Evolutionary conservation across 2,888 invertebrate species (phyloP), one percentile per base, ranked within the genome.

Genomic region (Rotaria sp.): DNA sequence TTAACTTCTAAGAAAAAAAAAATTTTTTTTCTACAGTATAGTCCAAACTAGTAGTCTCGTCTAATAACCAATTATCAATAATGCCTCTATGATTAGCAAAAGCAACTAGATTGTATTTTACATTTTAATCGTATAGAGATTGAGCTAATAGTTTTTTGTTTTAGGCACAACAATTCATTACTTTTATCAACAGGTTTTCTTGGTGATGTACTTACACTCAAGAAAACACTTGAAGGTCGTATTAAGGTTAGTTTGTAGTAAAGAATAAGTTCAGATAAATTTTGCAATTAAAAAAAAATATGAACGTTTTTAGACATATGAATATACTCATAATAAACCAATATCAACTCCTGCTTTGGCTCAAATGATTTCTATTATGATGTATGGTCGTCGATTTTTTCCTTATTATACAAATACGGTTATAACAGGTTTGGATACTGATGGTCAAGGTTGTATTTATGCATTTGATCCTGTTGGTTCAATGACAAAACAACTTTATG

Each of bases 391-490:
- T 89, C 94, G 99, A 87, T 99, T 99, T 92, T 99, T 99, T 92
- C 99, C 99, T 0, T 98, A 97, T 91, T 99, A 97, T 90, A 95
- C 97, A 41, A 95, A 96, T 50, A 97, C 97, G 90, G 94, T 98
- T 84, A 92, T 99, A 86, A 98, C 95, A 85, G 99, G 99, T n/a
- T 85, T 99, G 86, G 97, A 98, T 92, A 94, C 94, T 52, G 94
- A 97, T 88, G 98, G 97, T 7, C 95, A 95, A 90, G 99, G 99
- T 18, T 95, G 95, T 89, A 95, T 99, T 15, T 99, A 94, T 92
- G 95, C 95, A 90, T 99, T 97, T 91, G 99, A 99, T 91, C 98
- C 98, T 0, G 95, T 99, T 88, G 99, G 99, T 0, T 96, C 96
- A 89, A 95, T 95, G 89, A 97, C 97, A 91, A 93, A 94, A 87